Conservation (phyloP, 2,888 invertebrate genomes). For the Holacanthella duospinosa region DNA sequence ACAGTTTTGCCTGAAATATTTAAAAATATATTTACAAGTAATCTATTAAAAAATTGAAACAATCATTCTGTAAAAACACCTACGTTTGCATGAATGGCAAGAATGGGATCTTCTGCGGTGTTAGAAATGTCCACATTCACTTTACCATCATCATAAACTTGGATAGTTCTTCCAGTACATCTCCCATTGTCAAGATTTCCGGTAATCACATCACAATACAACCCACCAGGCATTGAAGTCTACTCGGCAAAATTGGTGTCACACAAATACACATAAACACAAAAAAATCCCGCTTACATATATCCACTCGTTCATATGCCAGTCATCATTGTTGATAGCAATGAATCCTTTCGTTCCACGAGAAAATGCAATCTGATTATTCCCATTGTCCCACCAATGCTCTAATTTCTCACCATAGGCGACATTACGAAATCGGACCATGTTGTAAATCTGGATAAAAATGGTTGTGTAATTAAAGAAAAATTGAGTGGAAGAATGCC, state of each 20-base stretch:
- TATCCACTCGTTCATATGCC: conserved; percentile 39
- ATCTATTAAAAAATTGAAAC: too few relatives aligned
- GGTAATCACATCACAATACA: conserved; percentile 4
- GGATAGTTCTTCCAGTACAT: not conserved
- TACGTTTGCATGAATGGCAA: not conserved
- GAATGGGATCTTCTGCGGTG: not conserved
- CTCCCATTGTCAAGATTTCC: not conserved
- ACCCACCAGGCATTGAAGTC: conserved; percentile 1
- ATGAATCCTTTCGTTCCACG: conserved; percentile 51
- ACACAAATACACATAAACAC: not conserved
- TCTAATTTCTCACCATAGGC: conserved; percentile 47
- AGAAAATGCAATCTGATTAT: conserved; percentile 63
- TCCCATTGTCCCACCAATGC: conserved; percentile 68
- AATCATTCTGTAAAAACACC: too few relatives aligned
- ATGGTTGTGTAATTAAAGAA: too few relatives aligned
- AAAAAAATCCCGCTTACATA: conserved; percentile 41
- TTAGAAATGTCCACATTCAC: not conserved
- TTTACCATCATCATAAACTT: not conserved
- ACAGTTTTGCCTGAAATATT: too few relatives aligned
- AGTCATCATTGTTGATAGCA: conserved; percentile 51
- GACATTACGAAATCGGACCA: conserved; percentile 65
- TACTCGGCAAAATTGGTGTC: not conserved
- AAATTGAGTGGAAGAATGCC: not conserved
- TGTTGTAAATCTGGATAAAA: conserved; percentile 56
- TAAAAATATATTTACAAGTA: too few relatives aligned